Conservation (phyloP, 2,113 vertebrate genomes). For the Paramisgurnus dabryanus region DNA sequence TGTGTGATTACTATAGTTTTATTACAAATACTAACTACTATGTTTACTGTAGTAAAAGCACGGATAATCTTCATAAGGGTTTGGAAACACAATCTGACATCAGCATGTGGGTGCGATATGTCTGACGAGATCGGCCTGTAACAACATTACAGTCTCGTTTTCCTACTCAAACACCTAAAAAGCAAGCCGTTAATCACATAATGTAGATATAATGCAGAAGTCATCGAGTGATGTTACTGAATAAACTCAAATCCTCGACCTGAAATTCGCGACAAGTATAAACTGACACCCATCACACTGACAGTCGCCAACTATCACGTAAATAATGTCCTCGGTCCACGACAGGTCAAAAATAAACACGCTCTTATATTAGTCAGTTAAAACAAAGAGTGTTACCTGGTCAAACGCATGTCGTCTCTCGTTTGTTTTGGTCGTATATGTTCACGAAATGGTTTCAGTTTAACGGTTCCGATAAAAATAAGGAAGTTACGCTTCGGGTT, state of each 20-base stretch:
- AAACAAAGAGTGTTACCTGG: slow-evolving; percentile 10
- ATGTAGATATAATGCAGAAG: not conserved
- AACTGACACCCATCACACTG: slow-evolving; percentile 11
- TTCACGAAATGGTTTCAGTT: slow-evolving; percentile 23
- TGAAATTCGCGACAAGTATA: not conserved
- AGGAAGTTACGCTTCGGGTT: slow-evolving; percentile 8
- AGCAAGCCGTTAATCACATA: not conserved
- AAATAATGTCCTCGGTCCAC: not conserved
- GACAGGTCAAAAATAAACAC: not conserved
- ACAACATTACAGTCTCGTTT: not conserved
- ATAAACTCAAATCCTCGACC: not conserved
- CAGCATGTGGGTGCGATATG: not conserved
- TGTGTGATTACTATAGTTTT: too few relatives aligned
- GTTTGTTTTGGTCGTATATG: slow-evolving; percentile 13
- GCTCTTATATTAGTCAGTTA: not conserved
- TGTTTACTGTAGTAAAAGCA: too few relatives aligned
- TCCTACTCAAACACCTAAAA: not conserved
- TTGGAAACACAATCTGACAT: not conserved
- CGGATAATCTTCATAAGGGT: not conserved
- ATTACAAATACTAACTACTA: too few relatives aligned
- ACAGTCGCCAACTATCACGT: not conserved
- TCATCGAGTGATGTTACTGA: not conserved
- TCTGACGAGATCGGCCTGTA: slow-evolving; percentile 22
- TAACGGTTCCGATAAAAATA: slow-evolving; percentile 32
- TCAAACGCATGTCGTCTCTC: slow-evolving; percentile 25